Evolutionary conservation across 1,140 invertebrate genomes (phyloP), one percentile per base, ranked within the genome.

Genomic region (Myzus persicae): DNA sequence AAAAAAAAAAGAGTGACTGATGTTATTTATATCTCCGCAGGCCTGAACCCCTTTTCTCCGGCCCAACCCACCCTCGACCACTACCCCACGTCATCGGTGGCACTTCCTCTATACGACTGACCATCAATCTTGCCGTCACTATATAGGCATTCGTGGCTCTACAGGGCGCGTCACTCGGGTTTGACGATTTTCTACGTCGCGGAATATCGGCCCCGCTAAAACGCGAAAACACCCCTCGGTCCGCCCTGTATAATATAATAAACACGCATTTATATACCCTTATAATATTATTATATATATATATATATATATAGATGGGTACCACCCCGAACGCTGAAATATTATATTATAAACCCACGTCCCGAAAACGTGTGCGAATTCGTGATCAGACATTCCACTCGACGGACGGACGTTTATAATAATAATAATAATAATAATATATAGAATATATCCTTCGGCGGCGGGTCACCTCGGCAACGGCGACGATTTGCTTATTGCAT

Each of bases 301-400:
- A 54, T 54, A 38, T 36, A 36, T 84, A 82, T 40, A 84, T 42
- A 40, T 42, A 84, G 18, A 51, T 51, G 22, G 24, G 24, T 44
- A 44, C 38, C 42, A 6, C 31, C 40, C 24, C 38, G 1, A 2
- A 44, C 40, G 8, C 31, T 46, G 8, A 89, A 89, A 51, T 89
- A 89, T 89, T 48, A 38, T 38, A 87, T 87, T 36, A 36, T 46
- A 24, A 40, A 89, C 48, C 38, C 46, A 89, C 87, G 87, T 48
- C n/a, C 3, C n/a, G 46, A 36, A 36, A 76, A 91, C 59, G 59
- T 91, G 90, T 81, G 42, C 67, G 90, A 76, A 92, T 92, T 92
- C 24, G n/a, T 36, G 18, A 92, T 46, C 44, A 36, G 48, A 40
- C 76, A 92, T 92, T 92, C 91, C 91, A 48, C 20, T 67, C 84